Evolutionary conservation across 2,797 vertebrate species (phyloP), one percentile per base, ranked within the genome.

Genomic region (Smutsia gigantea): DNA sequence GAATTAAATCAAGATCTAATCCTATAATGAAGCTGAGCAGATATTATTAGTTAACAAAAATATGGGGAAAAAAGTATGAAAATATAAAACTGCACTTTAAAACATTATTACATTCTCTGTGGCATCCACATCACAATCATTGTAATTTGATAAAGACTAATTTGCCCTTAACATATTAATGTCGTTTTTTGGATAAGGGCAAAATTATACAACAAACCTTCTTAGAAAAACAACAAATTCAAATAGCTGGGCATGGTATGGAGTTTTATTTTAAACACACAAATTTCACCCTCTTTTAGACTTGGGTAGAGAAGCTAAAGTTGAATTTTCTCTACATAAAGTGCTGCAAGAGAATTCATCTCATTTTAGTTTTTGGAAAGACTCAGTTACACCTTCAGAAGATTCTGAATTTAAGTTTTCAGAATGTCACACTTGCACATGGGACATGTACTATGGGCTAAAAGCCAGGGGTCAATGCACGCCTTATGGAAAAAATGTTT

Each of bases 381-480:
- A 87, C 82, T 77, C 68, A 18, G 31, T 96, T 96, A 55, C 18
- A 59, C 75, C 94, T 90, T 87, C 31, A n/a, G 77, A 92, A 59
- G 88, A 97, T 92, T 98, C 97, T 98, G 97, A 10, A 93, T 95
- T 93, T 99, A 97, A 59, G 98, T 98, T 97, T 98, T 98, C 75
- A 99, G 96, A 98, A 99, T 99, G 98, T 99, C 98, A 78, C 97
- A 99, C 97, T 99, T 99, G 81, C 99, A 99, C 98, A 99, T 98
- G 90, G 99, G 99, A 97, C 98, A 99, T 94, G 99, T 99, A 83
- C 98, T 97, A 94, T 95, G 99, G 15, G 98, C 99, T 97, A 99
- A 97, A 94, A 99, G 98, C 98, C 98, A 99, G 5, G 98, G 99
- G 95, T 99, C 99, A 63, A 99, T 99, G 97, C 99, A 99, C 39